A percentile compares a stretch with the other conserved stretches of the same genome.
phyloP scores from a whole-genome alignment of 2,113 vertebrate species.

The Cariama cristata region DNA sequence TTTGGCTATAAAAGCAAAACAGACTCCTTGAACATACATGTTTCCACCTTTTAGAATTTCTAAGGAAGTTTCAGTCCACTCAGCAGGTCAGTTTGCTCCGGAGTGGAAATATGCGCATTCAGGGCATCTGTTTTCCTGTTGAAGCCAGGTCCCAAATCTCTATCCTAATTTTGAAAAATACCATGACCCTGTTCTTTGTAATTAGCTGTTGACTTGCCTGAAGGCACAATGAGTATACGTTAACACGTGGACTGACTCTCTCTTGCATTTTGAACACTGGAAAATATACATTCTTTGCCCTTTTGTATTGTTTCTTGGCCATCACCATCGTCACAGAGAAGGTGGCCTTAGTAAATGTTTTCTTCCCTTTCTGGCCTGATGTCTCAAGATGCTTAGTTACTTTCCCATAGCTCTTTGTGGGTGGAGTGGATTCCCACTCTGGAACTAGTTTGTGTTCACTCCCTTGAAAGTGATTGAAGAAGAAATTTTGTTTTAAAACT shows the following conservation, averaged over 20 bases:
- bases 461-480: neutral
- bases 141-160: neutral
- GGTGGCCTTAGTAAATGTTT: neutral
- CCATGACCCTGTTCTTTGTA: neutral
- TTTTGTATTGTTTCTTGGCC: neutral
- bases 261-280: neutral
- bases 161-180: neutral
- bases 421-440: neutral
- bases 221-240: neutral
- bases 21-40: neutral
- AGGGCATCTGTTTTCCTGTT: neutral
- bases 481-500: conserved; percentile 22
- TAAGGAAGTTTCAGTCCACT: neutral
- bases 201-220: neutral
- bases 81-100: neutral
- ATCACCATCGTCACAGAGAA: neutral
- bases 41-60: neutral
- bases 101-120: neutral
- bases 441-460: neutral
- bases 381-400: neutral
- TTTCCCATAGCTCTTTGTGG: neutral
- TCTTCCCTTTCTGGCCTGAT: neutral
- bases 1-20: neutral
- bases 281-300: neutral
- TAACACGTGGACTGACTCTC: neutral